Percentiles rank a stretch among this genome's conserved stretches.
Evolutionary conservation across 2,888 invertebrate species (phyloP).

Genomic region (Dioctria linearis): DNA sequence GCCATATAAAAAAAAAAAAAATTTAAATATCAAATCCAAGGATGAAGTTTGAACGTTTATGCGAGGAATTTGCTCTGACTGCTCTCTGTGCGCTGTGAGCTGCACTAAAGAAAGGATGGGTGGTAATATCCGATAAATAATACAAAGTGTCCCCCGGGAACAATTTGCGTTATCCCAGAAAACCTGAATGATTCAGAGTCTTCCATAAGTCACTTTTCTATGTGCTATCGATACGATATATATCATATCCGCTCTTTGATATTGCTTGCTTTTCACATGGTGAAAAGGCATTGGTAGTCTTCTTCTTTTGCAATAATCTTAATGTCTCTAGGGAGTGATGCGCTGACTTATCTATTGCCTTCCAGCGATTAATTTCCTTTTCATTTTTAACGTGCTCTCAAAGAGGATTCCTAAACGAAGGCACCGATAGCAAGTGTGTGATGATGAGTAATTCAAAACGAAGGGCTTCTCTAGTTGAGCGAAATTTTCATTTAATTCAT

Average conservation of each 20-base stretch:
- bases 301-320: constrained; percentile 28
- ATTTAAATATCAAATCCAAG: constrained; percentile 28
- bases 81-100: background rate
- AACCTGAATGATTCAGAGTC: background rate
- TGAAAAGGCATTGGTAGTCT: constrained; percentile 7
- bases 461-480: too few species aligned
- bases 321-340: constrained; percentile 22
- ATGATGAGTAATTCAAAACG: too few species aligned
- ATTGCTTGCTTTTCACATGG: constrained; percentile 5
- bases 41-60: constrained; percentile 38
- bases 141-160: constrained; percentile 53
- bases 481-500: too few species aligned
- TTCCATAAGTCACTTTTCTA: constrained; percentile 32
- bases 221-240: constrained; percentile 40
- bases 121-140: constrained; percentile 56
- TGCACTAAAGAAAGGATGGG: constrained; percentile 30
- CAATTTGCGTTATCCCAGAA: constrained; percentile 1
- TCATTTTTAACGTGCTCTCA: background rate
- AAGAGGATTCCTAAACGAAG: too few species aligned
- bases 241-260: constrained; percentile 41
- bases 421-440: too few species aligned
- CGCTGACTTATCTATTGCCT: constrained; percentile 32
- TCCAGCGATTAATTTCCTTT: constrained; percentile 41
- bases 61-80: constrained; percentile 1
- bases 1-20: constrained; percentile 20